These are phyloP conservation scores for Acleris holmiana DNA, from an alignment of 2,888 invertebrate species.

Conservation along the genomic window DNA sequence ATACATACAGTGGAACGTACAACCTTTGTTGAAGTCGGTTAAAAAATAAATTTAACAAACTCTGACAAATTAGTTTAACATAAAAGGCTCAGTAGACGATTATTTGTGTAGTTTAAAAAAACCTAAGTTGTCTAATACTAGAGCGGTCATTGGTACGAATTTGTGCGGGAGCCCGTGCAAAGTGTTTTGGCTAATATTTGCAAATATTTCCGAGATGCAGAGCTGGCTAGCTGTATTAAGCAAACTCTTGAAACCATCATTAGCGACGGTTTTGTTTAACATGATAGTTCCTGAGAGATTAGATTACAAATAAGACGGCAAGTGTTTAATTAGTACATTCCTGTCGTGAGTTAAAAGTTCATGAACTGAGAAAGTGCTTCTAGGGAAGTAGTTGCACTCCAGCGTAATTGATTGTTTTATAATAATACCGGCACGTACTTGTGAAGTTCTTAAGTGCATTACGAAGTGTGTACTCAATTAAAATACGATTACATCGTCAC, in stretches of 20 bases:
- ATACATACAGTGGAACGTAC: no score
- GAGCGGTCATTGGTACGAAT: slow-evolving; percentile 18
- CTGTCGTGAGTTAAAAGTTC: slow-evolving; percentile 1
- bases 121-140: slow-evolving; percentile 8
- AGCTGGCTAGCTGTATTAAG: slow-evolving; percentile 50
- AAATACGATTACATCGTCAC: slow-evolving; percentile 34
- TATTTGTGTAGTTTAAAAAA: slow-evolving; percentile 12
- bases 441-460: slow-evolving; percentile 21
- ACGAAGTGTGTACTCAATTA: slow-evolving; percentile 33
- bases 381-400: background rate
- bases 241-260: slow-evolving; percentile 43
- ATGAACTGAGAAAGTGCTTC: background rate
- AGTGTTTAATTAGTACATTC: slow-evolving; percentile 33
- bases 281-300: slow-evolving; percentile 21
- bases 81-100: background rate
- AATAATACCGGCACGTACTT: slow-evolving; percentile 10
- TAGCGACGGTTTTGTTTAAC: slow-evolving; percentile 46
- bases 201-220: slow-evolving; percentile 40
- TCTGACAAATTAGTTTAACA: background rate
- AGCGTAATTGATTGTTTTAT: slow-evolving; percentile 24
- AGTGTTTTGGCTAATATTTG: slow-evolving; percentile 48
- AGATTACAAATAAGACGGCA: slow-evolving; percentile 25
- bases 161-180: slow-evolving; percentile 21
- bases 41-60: background rate
- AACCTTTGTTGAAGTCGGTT: no score